A percentile compares a stretch with the other conserved stretches of the same genome.
phyloP scores from a whole-genome alignment of 1,140 invertebrate genomes.

The Atopsyche davidsoni region DNA sequence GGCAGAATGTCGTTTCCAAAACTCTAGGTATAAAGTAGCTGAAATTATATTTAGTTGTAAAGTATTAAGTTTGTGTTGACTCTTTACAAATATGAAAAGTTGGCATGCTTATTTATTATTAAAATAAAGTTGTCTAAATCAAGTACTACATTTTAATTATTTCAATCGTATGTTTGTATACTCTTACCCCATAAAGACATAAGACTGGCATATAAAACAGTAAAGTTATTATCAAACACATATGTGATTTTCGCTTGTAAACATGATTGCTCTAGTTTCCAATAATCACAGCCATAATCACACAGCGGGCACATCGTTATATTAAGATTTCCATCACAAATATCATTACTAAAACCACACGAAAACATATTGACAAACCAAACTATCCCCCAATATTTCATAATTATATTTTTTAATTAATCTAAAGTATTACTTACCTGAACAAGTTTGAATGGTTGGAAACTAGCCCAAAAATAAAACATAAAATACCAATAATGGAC shows the following conservation, averaged over 20 bases:
- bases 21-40: slow-evolving; percentile 82
- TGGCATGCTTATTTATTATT: too few species aligned
- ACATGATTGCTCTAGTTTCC: slow-evolving; percentile 81
- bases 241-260: slow-evolving; percentile 81
- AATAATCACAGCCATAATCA: slow-evolving; percentile 80
- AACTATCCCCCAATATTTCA: not conserved
- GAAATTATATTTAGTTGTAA: too few species aligned
- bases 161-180: too few species aligned
- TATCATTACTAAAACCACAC: slow-evolving; percentile 45
- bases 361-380: slow-evolving; percentile 4
- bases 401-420: slow-evolving; percentile 14
- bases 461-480: slow-evolving; percentile 73
- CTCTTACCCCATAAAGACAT: slow-evolving; percentile 97
- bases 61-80: too few species aligned
- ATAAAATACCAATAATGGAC: slow-evolving; percentile 73
- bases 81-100: too few species aligned
- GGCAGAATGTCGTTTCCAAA: slow-evolving; percentile 91
- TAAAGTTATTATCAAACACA: slow-evolving; percentile 91
- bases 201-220: slow-evolving; percentile 89
- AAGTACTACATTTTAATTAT: too few species aligned
- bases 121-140: too few species aligned
- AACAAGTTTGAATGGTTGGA: slow-evolving; percentile 67
- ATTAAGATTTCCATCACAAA: slow-evolving; percentile 50
- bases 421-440: slow-evolving; percentile 50
- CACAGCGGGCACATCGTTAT: slow-evolving; percentile 81